Base-by-base conservation (phyloP, 1,140 invertebrate species). In the Ruditapes philippinarum region DNA sequence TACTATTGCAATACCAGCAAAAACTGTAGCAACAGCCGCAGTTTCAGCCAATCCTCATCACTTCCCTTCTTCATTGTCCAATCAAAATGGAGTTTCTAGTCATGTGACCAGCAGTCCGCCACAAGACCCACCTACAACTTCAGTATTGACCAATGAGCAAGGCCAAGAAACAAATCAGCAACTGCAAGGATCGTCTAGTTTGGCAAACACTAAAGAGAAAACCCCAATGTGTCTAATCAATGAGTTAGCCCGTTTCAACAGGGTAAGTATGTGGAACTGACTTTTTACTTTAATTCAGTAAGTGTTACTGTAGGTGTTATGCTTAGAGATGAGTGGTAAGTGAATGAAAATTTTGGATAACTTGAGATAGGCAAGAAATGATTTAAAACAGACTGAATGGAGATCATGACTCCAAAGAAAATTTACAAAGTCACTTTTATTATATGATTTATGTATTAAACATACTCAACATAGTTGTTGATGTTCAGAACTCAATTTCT, bases 201-300 rank as follows among this genome's bases (percentile, higher is more conserved):
- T 95, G 95, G 95, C 94, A 94, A 96, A 95, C 94, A 95, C 94
- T 94, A 96, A 96, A 95, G 98, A 99, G 97, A 99, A 99, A 97
- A 99, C 99, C 92, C 99, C 99, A 73, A 99, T 99, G 99, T 99
- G 99, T 97, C 97, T 99, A 96, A 98, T 99, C 92, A 99, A 99
- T 95, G 99, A 99, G 96, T 96, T 99, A 95, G 98, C 98, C 93
- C 97, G 99, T 96, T 99, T 98, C 96, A 99, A 99, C 96, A 99
- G 99, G 97, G 98, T 98, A 94, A 92, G 89, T 45, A 7, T 45
- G 42, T 45, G 14, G 42, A n/a, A n/a, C n/a, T n/a, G n/a, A n/a
- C n/a, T n/a, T n/a, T n/a, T n/a, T n/a, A n/a, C n/a, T n/a, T n/a
- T n/a, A n/a, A n/a, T n/a, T n/a, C n/a, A n/a, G n/a, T n/a, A n/a